A percentile compares a stretch with the other conserved stretches of the same genome.
phyloP scores from a whole-genome alignment of 1,140 invertebrate genomes.

The Brachionus asplanchnoidis region DNA sequence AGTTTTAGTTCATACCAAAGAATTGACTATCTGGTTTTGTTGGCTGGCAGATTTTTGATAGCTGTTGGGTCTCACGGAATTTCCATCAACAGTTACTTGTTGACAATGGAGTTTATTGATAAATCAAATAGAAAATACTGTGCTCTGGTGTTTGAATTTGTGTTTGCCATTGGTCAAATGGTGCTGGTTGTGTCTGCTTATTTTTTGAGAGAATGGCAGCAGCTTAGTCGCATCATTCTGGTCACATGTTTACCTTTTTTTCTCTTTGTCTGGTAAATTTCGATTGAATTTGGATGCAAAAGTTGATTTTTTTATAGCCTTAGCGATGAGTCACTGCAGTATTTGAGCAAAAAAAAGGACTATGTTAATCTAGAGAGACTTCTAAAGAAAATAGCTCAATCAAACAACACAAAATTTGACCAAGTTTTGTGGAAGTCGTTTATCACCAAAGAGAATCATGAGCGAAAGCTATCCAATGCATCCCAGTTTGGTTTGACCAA shows the following conservation, averaged over 20 bases:
- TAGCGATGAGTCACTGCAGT: slow-evolving; percentile 50
- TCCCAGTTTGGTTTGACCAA: neutral
- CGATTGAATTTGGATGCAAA: too few species aligned
- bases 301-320: neutral
- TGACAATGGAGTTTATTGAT: slow-evolving; percentile 28
- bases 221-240: neutral
- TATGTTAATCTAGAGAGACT: slow-evolving; percentile 46
- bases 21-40: neutral
- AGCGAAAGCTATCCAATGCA: neutral
- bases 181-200: slow-evolving; percentile 1
- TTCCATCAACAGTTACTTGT: slow-evolving; percentile 16
- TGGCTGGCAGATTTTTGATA: neutral
- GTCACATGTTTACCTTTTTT: slow-evolving; percentile 8
- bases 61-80: slow-evolving; percentile 21
- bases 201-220: slow-evolving; percentile 22
- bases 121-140: neutral
- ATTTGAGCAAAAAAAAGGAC: slow-evolving; percentile 46
- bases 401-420: slow-evolving; percentile 45
- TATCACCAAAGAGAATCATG: neutral
- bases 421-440: neutral
- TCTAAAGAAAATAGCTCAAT: slow-evolving; percentile 44
- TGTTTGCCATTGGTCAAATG: slow-evolving; percentile 34
- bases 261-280: slow-evolving; percentile 2
- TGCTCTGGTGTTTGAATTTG: slow-evolving; percentile 26
- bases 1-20: neutral